These are phyloP conservation scores for Cynocephalus volans DNA, from an alignment of 2,113 vertebrate species.

Conservation along the genomic window DNA sequence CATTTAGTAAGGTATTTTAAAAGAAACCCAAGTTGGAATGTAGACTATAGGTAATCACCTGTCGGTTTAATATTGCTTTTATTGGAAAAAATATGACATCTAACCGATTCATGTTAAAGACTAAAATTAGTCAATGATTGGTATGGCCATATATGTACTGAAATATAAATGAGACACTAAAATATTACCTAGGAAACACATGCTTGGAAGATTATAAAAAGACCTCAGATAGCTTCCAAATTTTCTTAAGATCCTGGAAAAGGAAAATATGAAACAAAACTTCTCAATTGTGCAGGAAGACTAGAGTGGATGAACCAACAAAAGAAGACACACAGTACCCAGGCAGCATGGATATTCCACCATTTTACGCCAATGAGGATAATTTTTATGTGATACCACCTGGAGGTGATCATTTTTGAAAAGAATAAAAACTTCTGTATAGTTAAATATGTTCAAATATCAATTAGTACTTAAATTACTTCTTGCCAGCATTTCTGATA, in stretches of 20 bases:
- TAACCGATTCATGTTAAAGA: conserved; percentile 62
- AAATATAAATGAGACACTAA: conserved; percentile 69
- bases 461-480: conserved; percentile 47
- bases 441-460: conserved; percentile 46
- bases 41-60: conserved; percentile 22
- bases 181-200: conserved; percentile 74
- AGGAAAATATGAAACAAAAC: background rate
- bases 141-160: conserved; percentile 15
- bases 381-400: background rate
- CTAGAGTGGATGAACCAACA: background rate
- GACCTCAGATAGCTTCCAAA: conserved; percentile 56
- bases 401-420: conserved; percentile 13
- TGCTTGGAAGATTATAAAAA: conserved; percentile 55
- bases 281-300: background rate
- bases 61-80: conserved; percentile 45
- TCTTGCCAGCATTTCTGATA: background rate
- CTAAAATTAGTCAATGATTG: conserved; percentile 67
- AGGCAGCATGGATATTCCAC: background rate
- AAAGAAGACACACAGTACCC: background rate
- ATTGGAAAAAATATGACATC: background rate
- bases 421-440: conserved; percentile 33
- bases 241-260: conserved; percentile 42
- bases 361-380: background rate
- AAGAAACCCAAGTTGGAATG: conserved; percentile 39
- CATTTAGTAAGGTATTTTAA: conserved; percentile 70